Evolutionary conservation across 2,797 vertebrate species (phyloP), one percentile per base, ranked within the genome.

Genomic region (Merluccius polli): DNA sequence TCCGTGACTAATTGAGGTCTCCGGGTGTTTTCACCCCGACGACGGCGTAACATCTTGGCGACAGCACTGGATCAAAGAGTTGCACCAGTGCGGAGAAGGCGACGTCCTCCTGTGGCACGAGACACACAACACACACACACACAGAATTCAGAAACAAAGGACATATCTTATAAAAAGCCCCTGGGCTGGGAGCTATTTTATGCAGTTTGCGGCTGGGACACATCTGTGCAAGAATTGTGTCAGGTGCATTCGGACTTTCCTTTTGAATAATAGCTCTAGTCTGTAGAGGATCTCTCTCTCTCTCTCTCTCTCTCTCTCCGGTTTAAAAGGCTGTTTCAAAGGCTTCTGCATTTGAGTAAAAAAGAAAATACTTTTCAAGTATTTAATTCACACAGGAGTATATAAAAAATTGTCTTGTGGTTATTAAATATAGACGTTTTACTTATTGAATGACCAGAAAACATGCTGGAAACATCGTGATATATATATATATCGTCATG

Each of bases 41-140:
- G 2, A 94, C 77, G 2, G 92, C 93, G 10, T 92, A 94, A 71
- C 94, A 94, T 87, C 94, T 91, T 0, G 94, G 94, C 0, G 94
- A 95, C 88, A 92, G 91, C 82, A 94, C 81, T 0, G 93, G 93
- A 81, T 95, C 89, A 69, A 94, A 95, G 75, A 95, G 94, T 36
- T 94, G 94, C 80, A 95, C 94, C 87, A 94, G 85, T 0, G 90
- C 90, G 2, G 91, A 88, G 80, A 91, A 90, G 0, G 81, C 83
- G 9, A 90, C 81, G 30, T 87, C 84, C 69, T 91, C 84, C 94
- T 94, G 81, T 30, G 29, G 68, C n/a, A 81, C 48, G 31, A 3
- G 12, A 38, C 36, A 38, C 10, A 38, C 36, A 21, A 85, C 72
- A 78, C 69, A 67, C 27, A 16, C 48, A 73, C 10, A 77, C 76